These are phyloP conservation scores for Sialia sialis DNA, from an alignment of 2,113 vertebrate genomes.

Conservation along the genomic window DNA sequence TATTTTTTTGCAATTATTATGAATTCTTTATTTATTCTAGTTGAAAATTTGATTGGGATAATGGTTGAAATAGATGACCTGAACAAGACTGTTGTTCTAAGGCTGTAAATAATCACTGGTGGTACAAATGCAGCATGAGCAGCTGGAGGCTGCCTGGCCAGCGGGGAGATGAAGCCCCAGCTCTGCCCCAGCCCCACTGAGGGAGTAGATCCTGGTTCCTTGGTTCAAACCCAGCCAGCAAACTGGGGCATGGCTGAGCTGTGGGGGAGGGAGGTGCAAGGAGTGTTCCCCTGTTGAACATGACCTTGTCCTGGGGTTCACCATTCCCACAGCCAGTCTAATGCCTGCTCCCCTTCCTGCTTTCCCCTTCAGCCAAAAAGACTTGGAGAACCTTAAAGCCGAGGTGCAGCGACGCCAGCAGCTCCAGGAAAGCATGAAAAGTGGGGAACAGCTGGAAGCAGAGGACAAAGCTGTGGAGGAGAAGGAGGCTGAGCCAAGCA, in stretches of 20 bases:
- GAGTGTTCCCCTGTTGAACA: accelerated
- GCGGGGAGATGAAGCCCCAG: not conserved
- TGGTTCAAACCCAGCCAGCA: not conserved
- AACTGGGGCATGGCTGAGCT: not conserved
- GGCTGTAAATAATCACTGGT: not conserved
- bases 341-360: not conserved
- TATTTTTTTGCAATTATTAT: not conserved
- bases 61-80: not conserved
- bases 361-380: conserved; percentile 85
- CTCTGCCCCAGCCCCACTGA: not conserved
- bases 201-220: not conserved
- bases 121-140: not conserved
- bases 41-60: not conserved
- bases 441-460: conserved; percentile 68
- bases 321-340: not conserved
- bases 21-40: not conserved
- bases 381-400: conserved; percentile 95
- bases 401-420: conserved; percentile 94
- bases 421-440: conserved; percentile 85
- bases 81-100: not conserved
- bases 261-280: not conserved
- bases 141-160: not conserved
- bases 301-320: not conserved
- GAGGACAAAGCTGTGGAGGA: conserved; percentile 57
- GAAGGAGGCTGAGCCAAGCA: conserved; percentile 43